These are phyloP conservation scores for Molorchus minor DNA, from an alignment of 2,888 invertebrate species.

Conservation along the genomic window DNA sequence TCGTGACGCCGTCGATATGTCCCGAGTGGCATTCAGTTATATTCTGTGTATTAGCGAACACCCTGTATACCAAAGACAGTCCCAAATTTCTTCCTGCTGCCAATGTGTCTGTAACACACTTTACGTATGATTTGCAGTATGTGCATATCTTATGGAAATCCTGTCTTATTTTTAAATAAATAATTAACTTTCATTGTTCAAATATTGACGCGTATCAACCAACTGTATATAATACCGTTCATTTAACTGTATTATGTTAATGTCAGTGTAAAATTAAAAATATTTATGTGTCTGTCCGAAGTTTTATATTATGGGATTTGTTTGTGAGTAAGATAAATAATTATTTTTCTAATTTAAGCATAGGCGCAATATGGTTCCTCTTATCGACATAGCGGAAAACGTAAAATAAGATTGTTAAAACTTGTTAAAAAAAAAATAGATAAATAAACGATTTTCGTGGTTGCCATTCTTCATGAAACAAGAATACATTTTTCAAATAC, in stretches of 20 bases:
- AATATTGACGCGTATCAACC: constrained; percentile 17
- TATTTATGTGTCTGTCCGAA: constrained; percentile 5
- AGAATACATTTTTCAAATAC: no score
- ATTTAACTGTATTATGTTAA: constrained; percentile 18
- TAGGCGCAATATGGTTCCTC: background rate
- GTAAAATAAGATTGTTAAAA: background rate
- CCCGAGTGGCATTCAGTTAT: no score
- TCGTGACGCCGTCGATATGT: no score
- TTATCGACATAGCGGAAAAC: constrained; percentile 1
- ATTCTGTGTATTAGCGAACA: no score
- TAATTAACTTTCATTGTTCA: constrained; percentile 17
- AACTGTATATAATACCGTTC: constrained; percentile 21
- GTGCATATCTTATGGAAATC: no score
- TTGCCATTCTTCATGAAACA: background rate
- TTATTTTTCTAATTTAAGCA: background rate
- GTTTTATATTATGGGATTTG: constrained; percentile 9
- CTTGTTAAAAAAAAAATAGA: background rate
- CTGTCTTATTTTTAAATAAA: constrained; percentile 2
- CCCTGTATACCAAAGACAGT: no score
- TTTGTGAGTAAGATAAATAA: constrained; percentile 11
- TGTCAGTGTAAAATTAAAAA: constrained; percentile 3
- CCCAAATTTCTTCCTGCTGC: no score
- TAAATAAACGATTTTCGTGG: background rate
- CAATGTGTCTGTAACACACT: no score
- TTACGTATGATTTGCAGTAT: no score